These are phyloP conservation scores for Cataglyphis hispanica DNA, from an alignment of 1,140 invertebrate genomes.

Conservation along the genomic window DNA sequence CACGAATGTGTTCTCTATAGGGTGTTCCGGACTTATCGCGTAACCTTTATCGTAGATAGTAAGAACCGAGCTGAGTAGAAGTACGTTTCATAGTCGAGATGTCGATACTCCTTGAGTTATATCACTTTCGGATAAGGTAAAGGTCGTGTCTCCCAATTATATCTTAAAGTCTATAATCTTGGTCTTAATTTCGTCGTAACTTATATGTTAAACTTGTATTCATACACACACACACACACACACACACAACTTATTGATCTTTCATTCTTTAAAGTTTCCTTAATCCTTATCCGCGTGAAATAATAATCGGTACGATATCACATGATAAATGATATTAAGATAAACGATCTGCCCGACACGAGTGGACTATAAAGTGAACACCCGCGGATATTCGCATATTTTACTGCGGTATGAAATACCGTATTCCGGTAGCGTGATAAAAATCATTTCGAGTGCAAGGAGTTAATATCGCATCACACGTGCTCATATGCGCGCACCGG, in stretches of 20 bases:
- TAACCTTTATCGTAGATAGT: constrained; percentile 23
- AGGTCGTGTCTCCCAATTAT: constrained; percentile 16
- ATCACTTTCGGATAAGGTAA: not conserved
- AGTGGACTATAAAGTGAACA: constrained; percentile 13
- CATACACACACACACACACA: not conserved
- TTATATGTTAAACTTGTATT: not conserved
- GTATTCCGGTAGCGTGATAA: constrained; percentile 7
- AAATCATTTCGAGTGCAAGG: constrained; percentile 47
- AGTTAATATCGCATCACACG: constrained; percentile 45
- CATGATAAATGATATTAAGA: constrained; percentile 37
- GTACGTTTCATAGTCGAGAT: not conserved
- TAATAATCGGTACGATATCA: constrained; percentile 10
- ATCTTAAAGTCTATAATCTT: constrained; percentile 16
- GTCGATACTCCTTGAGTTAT: not conserved
- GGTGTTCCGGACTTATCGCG: constrained; percentile 24
- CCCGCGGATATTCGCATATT: constrained; percentile 4
- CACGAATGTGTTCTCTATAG: constrained; percentile 22
- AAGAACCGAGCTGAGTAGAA: not conserved
- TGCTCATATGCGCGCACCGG: constrained; percentile 36
- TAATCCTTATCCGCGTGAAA: not conserved
- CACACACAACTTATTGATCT: not conserved
- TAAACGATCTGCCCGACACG: not conserved
- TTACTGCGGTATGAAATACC: not conserved
- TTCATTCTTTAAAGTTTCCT: not conserved
- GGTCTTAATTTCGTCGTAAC: not conserved